phyloP scores from a whole-genome alignment of 2,888 invertebrate genomes.

The Hedychridium roseum region DNA sequence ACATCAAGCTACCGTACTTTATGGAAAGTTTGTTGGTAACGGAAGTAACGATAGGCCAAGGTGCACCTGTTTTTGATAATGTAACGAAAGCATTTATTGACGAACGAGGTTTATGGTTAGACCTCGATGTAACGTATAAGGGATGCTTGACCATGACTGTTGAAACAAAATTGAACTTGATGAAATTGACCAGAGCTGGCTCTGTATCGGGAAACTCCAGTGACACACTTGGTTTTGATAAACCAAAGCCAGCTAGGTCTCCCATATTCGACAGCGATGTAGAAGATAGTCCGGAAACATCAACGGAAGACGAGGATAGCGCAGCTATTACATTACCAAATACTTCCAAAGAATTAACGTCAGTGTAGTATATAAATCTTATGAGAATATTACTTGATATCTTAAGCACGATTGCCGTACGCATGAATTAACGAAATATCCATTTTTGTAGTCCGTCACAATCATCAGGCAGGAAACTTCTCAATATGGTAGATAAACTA shows the following conservation, averaged over 20 bases:
- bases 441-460: slow-evolving; percentile 49
- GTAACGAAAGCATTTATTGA: slow-evolving; percentile 75
- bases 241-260: slow-evolving; percentile 51
- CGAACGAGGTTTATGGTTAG: slow-evolving; percentile 88
- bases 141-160: slow-evolving; percentile 83
- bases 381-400: not conserved
- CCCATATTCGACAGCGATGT: slow-evolving; percentile 80
- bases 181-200: slow-evolving; percentile 68
- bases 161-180: slow-evolving; percentile 86
- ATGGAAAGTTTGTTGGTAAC: slow-evolving; percentile 84
- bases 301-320: slow-evolving; percentile 74
- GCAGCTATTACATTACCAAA: slow-evolving; percentile 47
- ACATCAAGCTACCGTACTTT: slow-evolving; percentile 88
- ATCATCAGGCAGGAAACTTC: slow-evolving; percentile 73
- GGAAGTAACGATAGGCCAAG: slow-evolving; percentile 75
- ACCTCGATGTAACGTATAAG: slow-evolving; percentile 81
- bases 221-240: slow-evolving; percentile 31
- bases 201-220: slow-evolving; percentile 41
- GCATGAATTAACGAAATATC: not conserved
- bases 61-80: slow-evolving; percentile 73
- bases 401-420: not conserved
- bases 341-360: slow-evolving; percentile 50
- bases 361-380: slow-evolving; percentile 17
- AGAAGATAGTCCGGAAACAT: slow-evolving; percentile 83
- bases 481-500: slow-evolving; percentile 85